phyloP scores from a whole-genome alignment of 2,113 vertebrate genomes.

The Peromyscus californicus region DNA sequence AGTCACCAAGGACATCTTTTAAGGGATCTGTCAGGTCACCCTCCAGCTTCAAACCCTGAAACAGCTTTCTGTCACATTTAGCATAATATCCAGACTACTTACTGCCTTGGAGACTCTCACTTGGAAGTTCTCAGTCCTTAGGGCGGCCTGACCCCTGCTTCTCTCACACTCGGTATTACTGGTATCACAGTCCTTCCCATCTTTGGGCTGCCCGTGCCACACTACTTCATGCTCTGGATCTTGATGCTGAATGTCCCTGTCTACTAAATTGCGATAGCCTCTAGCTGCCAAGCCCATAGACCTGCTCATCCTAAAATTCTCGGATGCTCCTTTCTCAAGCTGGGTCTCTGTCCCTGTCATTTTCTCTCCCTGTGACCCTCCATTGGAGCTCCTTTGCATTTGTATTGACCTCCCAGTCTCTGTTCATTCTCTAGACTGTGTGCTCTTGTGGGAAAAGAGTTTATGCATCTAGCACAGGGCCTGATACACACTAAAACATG shows the following conservation, averaged over 20 bases:
- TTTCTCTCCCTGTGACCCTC: neutral
- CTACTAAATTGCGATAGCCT: neutral
- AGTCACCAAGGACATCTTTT: neutral
- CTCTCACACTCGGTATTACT: neutral
- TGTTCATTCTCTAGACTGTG: neutral
- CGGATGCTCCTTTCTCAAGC: neutral
- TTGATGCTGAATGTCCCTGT: neutral
- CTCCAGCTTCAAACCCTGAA: neutral
- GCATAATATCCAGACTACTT: neutral
- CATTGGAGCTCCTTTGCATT: neutral
- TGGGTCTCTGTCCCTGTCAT: neutral
- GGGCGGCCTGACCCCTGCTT: neutral
- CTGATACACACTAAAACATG: neutral
- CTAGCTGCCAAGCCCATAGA: neutral
- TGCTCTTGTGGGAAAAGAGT: neutral
- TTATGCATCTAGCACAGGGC: neutral
- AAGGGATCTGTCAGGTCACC: neutral
- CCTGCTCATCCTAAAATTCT: neutral
- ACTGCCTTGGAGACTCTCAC: neutral
- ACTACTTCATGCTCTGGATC: neutral
- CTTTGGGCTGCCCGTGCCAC: neutral
- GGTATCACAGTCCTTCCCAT: neutral
- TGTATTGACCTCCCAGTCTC: neutral
- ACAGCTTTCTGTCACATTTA: neutral
- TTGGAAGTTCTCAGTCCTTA: too few relatives aligned